Base-by-base conservation (phyloP, 1,140 invertebrate species). In the Centruroides vittatus region DNA sequence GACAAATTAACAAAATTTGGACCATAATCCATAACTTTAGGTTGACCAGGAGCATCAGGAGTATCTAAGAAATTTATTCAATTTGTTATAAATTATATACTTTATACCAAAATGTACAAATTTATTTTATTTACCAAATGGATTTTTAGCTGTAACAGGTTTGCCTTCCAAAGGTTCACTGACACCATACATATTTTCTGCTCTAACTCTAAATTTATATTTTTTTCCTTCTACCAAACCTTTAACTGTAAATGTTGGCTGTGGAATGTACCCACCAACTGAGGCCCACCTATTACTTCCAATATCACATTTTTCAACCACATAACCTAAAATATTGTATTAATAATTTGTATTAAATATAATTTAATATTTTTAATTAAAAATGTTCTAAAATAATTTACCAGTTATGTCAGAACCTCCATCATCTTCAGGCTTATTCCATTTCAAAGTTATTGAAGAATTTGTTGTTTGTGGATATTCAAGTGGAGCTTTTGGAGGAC, bases 321-420 rank as follows among this genome's bases (percentile, higher is more conserved):
- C 61, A 47, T 61, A 64, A 12, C 63, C 63, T 64, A 55, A 23
- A 23, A 23, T 23, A 23, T 23, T 35, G 7, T 8, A 36, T 23
- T 23, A 23, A 23, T 23, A 23, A 23, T 23, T 23, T 23, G 23
- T 23, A 23, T 23, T 23, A 23, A 23, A 23, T 23, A 23, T 41
- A 41, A 41, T 41, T 41, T 41, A 23, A 6, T 41, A 41, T 41
- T 41, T 41, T 6, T 41, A 8, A 41, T 41, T 41, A 53, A 8
- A 53, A 34, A 53, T 34, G 5, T 53, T 36, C 49, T 51, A 0
- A 51, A 36, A 23, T 36, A 53, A 53, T 36, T 53, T 79, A 76
- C 91, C 93, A 63, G 88, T 93, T 57, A 99, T 87, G 65, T 95
- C 92, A 66, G 89, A 88, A 63, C 95, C 95, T 68, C 95, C 95